These are phyloP conservation scores for Drosophila pseudoananassae DNA, from an alignment of 1,140 invertebrate species.

Conservation along the genomic window DNA sequence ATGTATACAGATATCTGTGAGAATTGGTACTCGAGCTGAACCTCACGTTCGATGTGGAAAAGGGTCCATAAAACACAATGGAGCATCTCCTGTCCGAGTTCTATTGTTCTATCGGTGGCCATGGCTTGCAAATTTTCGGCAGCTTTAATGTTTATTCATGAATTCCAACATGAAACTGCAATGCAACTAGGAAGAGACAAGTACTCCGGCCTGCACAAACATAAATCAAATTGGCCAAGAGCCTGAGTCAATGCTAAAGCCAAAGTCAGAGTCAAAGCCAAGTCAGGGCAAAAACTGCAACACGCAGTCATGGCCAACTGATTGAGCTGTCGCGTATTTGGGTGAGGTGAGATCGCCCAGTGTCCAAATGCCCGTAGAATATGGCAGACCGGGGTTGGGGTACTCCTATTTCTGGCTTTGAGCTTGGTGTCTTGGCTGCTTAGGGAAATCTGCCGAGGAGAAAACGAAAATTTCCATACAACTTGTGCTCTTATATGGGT, in stretches of 20 bases:
- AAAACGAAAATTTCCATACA: constrained; percentile 69
- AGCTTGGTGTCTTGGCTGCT: constrained; percentile 58
- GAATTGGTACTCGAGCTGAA: constrained; percentile 63
- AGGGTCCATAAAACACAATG: constrained; percentile 75
- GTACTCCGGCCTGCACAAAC: constrained; percentile 35
- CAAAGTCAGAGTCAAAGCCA: constrained; percentile 10
- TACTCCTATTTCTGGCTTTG: constrained; percentile 42
- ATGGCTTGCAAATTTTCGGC: constrained; percentile 69
- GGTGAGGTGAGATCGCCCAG: constrained; percentile 74
- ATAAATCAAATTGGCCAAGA: constrained; percentile 70
- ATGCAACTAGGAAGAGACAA: constrained; percentile 73
- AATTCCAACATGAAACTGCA: constrained; percentile 79
- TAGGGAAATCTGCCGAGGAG: constrained; percentile 46
- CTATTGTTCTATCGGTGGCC: constrained; percentile 67
- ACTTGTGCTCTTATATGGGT: constrained; percentile 55
- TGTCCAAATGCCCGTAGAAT: constrained; percentile 47
- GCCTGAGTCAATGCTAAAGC: background rate
- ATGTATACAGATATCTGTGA: constrained; percentile 27
- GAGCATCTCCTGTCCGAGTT: constrained; percentile 60
- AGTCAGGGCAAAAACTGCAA: constrained; percentile 32
- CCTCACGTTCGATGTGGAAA: constrained; percentile 63
- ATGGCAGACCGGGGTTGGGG: background rate
- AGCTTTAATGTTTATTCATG: constrained; percentile 81
- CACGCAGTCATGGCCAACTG: constrained; percentile 79
- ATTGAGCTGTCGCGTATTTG: constrained; percentile 80